Evolutionary conservation across 2,113 vertebrate species (phyloP).

Genomic region (Sphyrna mokarran): DNA sequence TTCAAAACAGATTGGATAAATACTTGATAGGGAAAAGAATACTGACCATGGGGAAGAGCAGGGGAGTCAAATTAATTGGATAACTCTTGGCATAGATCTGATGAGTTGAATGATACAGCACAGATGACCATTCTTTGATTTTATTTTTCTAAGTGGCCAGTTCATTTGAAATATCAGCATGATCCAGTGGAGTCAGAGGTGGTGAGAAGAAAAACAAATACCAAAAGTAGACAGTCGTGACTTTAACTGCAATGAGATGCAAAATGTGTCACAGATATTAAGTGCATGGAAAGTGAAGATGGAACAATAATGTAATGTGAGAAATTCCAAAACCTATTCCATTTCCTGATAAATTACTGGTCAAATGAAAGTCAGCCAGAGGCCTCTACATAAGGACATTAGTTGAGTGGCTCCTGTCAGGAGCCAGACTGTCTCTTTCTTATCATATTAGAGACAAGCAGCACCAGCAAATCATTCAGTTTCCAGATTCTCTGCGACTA

Average conservation of each 20-base stretch:
- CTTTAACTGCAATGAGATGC: neutral
- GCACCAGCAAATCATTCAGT: conserved; percentile 44
- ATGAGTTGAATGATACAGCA: no score
- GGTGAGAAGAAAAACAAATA: neutral
- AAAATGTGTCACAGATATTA: neutral
- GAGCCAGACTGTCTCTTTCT: conserved; percentile 82
- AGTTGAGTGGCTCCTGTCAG: conserved; percentile 57
- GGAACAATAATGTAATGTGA: conserved; percentile 45
- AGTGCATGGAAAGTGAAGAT: neutral
- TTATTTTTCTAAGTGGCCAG: neutral
- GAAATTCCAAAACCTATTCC: conserved; percentile 65
- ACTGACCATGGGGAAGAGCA: neutral
- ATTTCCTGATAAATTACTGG: conserved; percentile 69
- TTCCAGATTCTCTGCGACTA: neutral
- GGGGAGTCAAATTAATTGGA: neutral
- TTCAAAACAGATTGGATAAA: neutral
- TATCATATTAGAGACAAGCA: conserved; percentile 64
- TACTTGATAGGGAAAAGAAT: neutral
- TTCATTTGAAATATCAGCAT: neutral
- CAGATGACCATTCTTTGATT: neutral
- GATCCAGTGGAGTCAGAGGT: neutral
- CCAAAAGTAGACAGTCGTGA: neutral
- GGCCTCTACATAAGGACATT: conserved; percentile 57
- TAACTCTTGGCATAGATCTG: neutral
- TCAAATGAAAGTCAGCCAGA: conserved; percentile 57